Percentiles rank a stretch among this genome's conserved stretches.
Conservation (phyloP, 2,888 invertebrate species). For the Hypselothyrea guttata region DNA sequence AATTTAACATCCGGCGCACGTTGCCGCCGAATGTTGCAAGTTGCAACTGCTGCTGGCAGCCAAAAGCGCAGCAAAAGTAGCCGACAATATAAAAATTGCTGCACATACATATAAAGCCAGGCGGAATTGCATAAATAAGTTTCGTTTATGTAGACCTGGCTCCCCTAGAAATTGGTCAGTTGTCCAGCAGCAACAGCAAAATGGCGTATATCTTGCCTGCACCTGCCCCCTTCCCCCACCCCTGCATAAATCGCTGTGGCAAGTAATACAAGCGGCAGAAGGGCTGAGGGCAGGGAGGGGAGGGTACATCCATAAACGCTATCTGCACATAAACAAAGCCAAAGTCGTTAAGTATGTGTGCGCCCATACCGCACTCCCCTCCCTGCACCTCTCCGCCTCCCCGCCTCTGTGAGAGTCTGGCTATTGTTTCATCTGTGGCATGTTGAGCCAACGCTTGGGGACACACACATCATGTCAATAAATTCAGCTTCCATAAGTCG, state of each 20-base stretch:
- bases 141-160: constrained; percentile 47
- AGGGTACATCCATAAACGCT: constrained; percentile 59
- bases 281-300: not conserved
- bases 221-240: not conserved
- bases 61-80: constrained; percentile 25
- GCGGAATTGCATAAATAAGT: constrained; percentile 66
- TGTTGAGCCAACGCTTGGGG: constrained; percentile 47
- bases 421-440: constrained; percentile 60
- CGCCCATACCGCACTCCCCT: not conserved
- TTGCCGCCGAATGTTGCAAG: constrained; percentile 23
- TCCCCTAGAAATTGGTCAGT: constrained; percentile 27
- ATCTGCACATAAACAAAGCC: constrained; percentile 63
- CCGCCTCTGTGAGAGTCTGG: constrained; percentile 12
- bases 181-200: constrained; percentile 45
- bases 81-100: constrained; percentile 27
- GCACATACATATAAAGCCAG: constrained; percentile 34
- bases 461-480: constrained; percentile 61
- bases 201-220: constrained; percentile 50
- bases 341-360: constrained; percentile 63
- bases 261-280: not conserved
- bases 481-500: constrained; percentile 61
- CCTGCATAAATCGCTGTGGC: constrained; percentile 51
- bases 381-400: not conserved
- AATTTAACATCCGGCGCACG: constrained; percentile 52
- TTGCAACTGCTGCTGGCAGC: constrained; percentile 17